Conservation (phyloP, 2,888 invertebrate genomes). For the Trissoscelio sp. region DNA sequence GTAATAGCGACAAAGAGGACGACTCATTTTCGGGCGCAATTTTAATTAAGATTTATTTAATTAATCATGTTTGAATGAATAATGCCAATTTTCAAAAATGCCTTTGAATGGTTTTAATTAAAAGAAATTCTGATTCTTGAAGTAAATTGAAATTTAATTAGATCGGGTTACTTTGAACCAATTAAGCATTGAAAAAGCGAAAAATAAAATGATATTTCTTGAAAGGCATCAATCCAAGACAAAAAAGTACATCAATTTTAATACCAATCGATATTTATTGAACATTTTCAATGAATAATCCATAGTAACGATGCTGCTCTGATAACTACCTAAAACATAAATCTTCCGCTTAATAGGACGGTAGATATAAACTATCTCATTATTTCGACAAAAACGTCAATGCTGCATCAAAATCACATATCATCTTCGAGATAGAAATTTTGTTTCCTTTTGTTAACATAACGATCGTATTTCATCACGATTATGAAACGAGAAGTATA, state of each 20-base stretch:
- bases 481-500: too few relatives aligned
- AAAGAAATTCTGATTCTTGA: too few relatives aligned
- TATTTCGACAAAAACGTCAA: constrained; percentile 46
- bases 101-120: too few relatives aligned
- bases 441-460: constrained; percentile 8
- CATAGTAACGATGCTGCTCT: constrained; percentile 37
- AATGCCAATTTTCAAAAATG: too few relatives aligned
- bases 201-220: constrained; percentile 5
- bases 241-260: constrained; percentile 36
- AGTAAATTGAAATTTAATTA: not conserved
- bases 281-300: constrained; percentile 53
- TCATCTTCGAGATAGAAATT: constrained; percentile 15
- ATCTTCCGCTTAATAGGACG: constrained; percentile 35
- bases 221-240: too few relatives aligned
- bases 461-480: constrained; percentile 22
- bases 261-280: constrained; percentile 38
- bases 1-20: not conserved
- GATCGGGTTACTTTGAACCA: not conserved
- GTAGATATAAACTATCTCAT: constrained; percentile 46
- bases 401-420: constrained; percentile 37
- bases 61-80: too few relatives aligned
- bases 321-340: constrained; percentile 46
- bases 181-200: not conserved
- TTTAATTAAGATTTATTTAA: too few relatives aligned
- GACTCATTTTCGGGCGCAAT: not conserved